Evolutionary conservation across 2,888 invertebrate genomes (phyloP), one percentile per base, ranked within the genome.

Genomic region (Melieria crassipennis): DNA sequence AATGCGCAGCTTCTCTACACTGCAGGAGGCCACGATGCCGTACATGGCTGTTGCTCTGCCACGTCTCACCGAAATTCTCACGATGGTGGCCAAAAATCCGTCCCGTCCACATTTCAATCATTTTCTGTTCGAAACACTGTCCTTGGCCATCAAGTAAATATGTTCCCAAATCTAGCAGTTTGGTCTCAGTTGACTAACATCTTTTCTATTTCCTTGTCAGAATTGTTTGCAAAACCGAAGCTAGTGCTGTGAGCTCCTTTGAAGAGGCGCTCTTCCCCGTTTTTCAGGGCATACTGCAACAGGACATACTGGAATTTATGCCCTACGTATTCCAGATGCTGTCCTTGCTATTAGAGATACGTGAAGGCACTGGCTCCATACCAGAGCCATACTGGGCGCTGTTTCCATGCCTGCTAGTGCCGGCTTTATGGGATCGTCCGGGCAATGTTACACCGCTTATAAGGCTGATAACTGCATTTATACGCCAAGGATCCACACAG

Each of bases 321-420:
- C 99, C 99, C 0, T 99, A 99, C 87, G 96, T 98, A 62, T 98
- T 99, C 86, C 99, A 99, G 94, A 92, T 99, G 88, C 88, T 99
- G 56, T 96, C 98, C 0, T 88, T 98, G 30, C 88, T 98, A 70
- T 89, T 99, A 88, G 98, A 98, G 86, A 87, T 93, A 73, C 91
- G 92, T 65, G 83, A 79, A 65, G 81, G 79, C 16, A 85, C 86
- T 1, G 87, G 85, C 6, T 86, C 89, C 45, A 89, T 93, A 73
- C 94, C 96, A 13, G 94, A 93, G 70, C 91, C 93, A 0, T 99
- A 99, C 88, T 92, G 94, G 88, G 92, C 92, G 4, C 88, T 99
- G 69, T 93, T 99, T 81, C 96, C 97, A 0, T 96, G 94, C 83
- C 89, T 99, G 16, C 88, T 99, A 78, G 91, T 94, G 10, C 98